Evolutionary conservation across 2,113 vertebrate species (phyloP), one percentile per base, ranked within the genome.

Genomic region (Nanorana parkeri): DNA sequence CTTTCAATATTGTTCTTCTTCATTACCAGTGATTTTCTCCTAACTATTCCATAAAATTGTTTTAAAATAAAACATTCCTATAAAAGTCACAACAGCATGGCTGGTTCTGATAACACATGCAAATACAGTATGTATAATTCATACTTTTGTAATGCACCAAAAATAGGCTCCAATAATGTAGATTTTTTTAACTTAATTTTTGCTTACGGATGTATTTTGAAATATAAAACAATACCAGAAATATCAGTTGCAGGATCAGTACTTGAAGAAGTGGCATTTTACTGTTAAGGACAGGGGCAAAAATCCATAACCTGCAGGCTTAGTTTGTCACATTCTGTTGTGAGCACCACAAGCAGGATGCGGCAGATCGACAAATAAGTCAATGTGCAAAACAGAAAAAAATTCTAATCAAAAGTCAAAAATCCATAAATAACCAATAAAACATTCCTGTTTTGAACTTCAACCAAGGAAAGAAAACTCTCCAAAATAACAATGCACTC

Each of bases 401-500:
- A 87, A 78, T 66, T 23, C 83, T 85, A 86, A 89, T 90, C n/a
- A 85, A 41, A 75, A 87, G 75, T 88, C 78, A 87, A 47, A 47
- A 47, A 90, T 89, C 87, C 89, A 95, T 94, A 94, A 95, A 95
- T 95, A 95, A 94, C 90, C 91, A 92, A 92, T 89, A 91, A 75
- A 90, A 89, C 86, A 87, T 91, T 91, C 92, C 89, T 87, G 86
- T 88, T 86, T 84, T 83, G 86, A 58, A 68, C 58, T 41, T 24
- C 17, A 76, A 58, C 60, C 29, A 41, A 28, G 20, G 32, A 51
- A 76, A 74, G 21, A 23, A 73, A 55, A 56, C 10, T 73, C 52
- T 74, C 58, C 4, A 29, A 32, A 47, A 19, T 21, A 23, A 32
- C 41, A 65, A 55, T 55, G 78, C 68, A 23, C 54, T 51, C 65